These are phyloP conservation scores for Gobio occitaniae DNA, from an alignment of 2,797 vertebrate genomes.

Conservation along the genomic window DNA sequence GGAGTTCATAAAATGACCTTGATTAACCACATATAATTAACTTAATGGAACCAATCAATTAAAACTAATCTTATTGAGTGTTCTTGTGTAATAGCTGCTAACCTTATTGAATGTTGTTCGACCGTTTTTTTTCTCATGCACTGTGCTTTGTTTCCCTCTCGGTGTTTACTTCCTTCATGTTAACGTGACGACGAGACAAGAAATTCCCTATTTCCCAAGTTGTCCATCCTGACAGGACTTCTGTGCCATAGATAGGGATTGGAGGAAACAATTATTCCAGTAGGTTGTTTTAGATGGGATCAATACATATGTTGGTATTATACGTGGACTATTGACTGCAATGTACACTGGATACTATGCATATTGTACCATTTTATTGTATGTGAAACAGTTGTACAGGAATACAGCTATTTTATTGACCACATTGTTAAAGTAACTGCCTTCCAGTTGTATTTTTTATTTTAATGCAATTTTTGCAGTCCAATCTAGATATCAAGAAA, in stretches of 20 bases:
- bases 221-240: not conserved
- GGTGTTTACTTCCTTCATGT: not conserved
- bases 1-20: not conserved
- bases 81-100: slow-evolving; percentile 6
- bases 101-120: not conserved
- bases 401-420: not conserved
- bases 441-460: not conserved
- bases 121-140: not conserved
- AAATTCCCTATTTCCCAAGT: not conserved
- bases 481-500: not conserved
- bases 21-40: slow-evolving; percentile 19
- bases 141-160: not conserved
- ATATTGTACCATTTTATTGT: not conserved
- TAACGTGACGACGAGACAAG: not conserved
- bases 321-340: not conserved
- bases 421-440: not conserved
- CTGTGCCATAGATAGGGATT: not conserved
- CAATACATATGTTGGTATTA: not conserved
- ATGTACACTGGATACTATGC: not conserved
- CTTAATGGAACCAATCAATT: slow-evolving; percentile 2
- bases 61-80: not conserved
- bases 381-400: not conserved
- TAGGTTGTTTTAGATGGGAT: not conserved
- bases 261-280: not conserved
- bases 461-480: not conserved